Conservation (phyloP, 2,888 invertebrate genomes). For the Metellina segmentata region DNA sequence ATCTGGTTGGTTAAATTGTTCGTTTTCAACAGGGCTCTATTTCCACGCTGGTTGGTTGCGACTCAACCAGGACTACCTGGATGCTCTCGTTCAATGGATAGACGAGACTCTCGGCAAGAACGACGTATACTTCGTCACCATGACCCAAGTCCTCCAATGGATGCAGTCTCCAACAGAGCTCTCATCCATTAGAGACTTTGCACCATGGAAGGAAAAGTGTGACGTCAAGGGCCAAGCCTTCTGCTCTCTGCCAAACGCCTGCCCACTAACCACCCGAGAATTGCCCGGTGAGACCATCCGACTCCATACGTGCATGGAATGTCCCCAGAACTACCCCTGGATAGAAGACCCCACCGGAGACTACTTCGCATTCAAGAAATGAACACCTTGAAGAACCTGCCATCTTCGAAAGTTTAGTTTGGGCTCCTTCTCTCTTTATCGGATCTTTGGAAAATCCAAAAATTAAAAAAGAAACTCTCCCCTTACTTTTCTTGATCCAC, state of each 20-base stretch:
- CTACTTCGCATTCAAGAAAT: constrained; percentile 84
- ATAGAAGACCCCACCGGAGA: constrained; percentile 94
- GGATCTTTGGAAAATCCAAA: no score
- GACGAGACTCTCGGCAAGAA: constrained; percentile 93
- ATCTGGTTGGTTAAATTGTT: no score
- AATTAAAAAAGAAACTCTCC: no score
- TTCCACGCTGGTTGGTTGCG: constrained; percentile 97
- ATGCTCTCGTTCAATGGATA: constrained; percentile 95
- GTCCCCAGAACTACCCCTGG: constrained; percentile 97
- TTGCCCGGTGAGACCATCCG: constrained; percentile 96
- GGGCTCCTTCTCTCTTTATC: background rate
- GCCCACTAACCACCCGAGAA: constrained; percentile 95
- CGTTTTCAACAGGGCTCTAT: constrained; percentile 84
- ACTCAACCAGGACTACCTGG: constrained; percentile 94
- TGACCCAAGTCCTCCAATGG: constrained; percentile 92
- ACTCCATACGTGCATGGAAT: constrained; percentile 94
- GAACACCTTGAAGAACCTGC: background rate
- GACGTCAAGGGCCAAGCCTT: constrained; percentile 90
- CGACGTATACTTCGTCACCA: constrained; percentile 95
- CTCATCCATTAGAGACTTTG: constrained; percentile 93
- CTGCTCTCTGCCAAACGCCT: constrained; percentile 94
- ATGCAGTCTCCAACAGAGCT: constrained; percentile 94
- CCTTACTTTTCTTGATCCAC: no score
- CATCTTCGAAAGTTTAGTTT: background rate
- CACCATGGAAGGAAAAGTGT: constrained; percentile 93